A percentile compares a stretch with the other conserved stretches of the same genome.
Conservation (phyloP, 2,888 invertebrate species). For the Lepidocyrtinus sp. region DNA sequence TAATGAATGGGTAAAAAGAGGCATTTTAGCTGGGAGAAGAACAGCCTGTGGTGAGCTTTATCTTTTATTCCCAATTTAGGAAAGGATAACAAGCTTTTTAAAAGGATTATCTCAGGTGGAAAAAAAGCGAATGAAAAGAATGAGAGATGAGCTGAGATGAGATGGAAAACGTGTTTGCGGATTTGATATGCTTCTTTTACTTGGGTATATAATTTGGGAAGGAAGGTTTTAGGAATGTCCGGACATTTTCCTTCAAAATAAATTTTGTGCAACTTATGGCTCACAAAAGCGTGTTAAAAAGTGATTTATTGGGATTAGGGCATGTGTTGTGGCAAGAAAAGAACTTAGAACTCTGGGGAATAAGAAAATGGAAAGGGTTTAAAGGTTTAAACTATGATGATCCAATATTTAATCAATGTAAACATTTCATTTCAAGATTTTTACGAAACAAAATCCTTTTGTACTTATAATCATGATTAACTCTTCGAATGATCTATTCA, state of each 20-base stretch:
- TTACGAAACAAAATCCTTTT: no score
- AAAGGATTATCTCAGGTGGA: slow-evolving; percentile 17
- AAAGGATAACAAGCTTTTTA: slow-evolving; percentile 44
- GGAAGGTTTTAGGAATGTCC: neutral
- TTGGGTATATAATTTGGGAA: neutral
- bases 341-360: no score
- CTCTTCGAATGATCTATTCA: no score
- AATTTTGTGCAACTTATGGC: neutral
- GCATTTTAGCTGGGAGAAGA: neutral
- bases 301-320: slow-evolving; percentile 1
- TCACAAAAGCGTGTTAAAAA: slow-evolving; percentile 9
- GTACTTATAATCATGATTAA: no score
- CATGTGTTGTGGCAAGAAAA: neutral
- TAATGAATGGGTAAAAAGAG: slow-evolving; percentile 10
- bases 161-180: slow-evolving; percentile 12
- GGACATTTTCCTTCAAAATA: neutral
- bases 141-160: slow-evolving; percentile 8
- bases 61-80: slow-evolving; percentile 43
- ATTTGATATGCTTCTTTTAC: neutral
- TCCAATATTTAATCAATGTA: no score
- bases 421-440: no score
- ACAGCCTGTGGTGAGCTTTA: slow-evolving; percentile 33
- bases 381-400: no score
- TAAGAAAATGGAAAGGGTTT: no score
- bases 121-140: slow-evolving; percentile 5